Evolutionary conservation across 2,113 vertebrate genomes (phyloP).

Genomic region (Amblyornis subalaris): DNA sequence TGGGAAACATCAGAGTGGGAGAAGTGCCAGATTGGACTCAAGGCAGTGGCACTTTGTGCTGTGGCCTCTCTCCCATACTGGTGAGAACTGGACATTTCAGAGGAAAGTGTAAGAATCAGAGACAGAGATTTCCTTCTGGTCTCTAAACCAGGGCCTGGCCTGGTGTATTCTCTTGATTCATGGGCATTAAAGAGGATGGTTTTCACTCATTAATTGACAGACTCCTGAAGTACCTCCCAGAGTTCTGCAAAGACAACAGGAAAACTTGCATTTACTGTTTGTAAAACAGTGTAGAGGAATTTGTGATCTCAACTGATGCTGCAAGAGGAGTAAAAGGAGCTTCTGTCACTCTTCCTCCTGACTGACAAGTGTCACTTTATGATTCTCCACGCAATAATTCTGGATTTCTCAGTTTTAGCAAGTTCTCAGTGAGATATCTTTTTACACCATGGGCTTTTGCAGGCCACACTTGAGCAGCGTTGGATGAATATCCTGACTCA

Average conservation of each 20-base stretch:
- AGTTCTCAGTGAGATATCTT: not conserved
- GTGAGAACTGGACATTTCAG: not conserved
- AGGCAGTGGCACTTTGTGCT: not conserved
- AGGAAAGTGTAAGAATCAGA: not conserved
- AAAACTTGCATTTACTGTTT: not conserved
- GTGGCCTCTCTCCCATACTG: not conserved
- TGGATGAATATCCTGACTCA: not conserved
- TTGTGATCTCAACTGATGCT: not conserved
- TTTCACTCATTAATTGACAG: not conserved
- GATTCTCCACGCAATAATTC: not conserved
- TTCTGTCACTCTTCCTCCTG: not conserved
- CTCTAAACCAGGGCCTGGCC: not conserved
- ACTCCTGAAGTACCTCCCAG: not conserved
- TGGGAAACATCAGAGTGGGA: not conserved
- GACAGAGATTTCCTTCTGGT: not conserved
- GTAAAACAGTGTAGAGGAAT: not conserved
- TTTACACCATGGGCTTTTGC: not conserved
- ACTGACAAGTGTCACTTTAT: not conserved
- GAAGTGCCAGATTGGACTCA: not conserved
- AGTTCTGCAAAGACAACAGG: not conserved
- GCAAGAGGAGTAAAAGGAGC: not conserved
- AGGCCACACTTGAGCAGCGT: not conserved
- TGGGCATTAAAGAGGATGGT: not conserved
- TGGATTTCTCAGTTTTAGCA: not conserved
- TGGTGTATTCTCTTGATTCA: accelerated